phyloP scores from a whole-genome alignment of 2,113 vertebrate species.

The Mus musculus region GRCm39 chr19:17469001-17469500 shows the following conservation, averaged over 20 bases:
- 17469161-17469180: constrained; percentile 23
- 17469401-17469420: constrained; percentile 19
- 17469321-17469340: constrained; percentile 29
- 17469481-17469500: constrained; percentile 48
- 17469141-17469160: constrained; percentile 40
- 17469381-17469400: constrained; percentile 70
- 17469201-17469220: constrained; percentile 61
- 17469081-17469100: constrained; percentile 44
- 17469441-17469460: constrained; percentile 67
- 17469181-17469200: constrained; percentile 46
- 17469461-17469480: constrained; percentile 64
- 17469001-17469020: neutral
- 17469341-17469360: neutral
- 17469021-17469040: neutral
- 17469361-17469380: constrained; percentile 51
- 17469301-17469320: constrained; percentile 66
- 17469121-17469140: constrained; percentile 49
- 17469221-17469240: constrained; percentile 4
- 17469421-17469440: constrained; percentile 55
- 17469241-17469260: constrained; percentile 12
- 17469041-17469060: neutral
- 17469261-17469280: neutral
- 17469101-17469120: constrained; percentile 18
- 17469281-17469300: neutral
- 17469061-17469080: constrained; percentile 5